phyloP scores from a whole-genome alignment of 2,797 vertebrate genomes.

The Crenuchus spilurus region DNA sequence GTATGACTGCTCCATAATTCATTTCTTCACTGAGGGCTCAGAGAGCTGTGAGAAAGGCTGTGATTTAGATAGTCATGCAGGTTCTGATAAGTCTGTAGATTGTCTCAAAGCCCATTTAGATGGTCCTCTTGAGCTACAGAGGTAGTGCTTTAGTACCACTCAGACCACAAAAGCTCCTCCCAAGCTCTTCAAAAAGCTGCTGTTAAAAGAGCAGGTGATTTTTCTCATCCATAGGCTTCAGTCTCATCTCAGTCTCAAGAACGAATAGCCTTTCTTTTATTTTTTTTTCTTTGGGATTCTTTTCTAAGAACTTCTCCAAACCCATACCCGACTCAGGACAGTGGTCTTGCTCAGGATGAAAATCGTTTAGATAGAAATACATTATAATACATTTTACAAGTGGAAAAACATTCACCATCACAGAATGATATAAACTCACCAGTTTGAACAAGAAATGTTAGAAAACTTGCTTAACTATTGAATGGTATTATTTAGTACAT shows the following conservation, averaged over 20 bases:
- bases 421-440: not conserved
- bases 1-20: not conserved
- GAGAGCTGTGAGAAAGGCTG: not conserved
- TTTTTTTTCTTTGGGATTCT: not conserved
- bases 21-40: not conserved
- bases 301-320: not conserved
- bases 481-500: not conserved
- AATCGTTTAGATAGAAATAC: not conserved
- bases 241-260: not conserved
- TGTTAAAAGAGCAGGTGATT: not conserved
- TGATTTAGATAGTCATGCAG: not conserved
- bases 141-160: constrained; percentile 16
- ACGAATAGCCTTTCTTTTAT: not conserved
- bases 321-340: not conserved
- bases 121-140: constrained; percentile 5
- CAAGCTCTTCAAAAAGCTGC: not conserved
- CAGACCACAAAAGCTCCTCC: constrained; percentile 6
- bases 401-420: too few species aligned
- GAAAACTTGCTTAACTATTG: not conserved
- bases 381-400: too few species aligned
- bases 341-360: not conserved
- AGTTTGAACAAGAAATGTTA: not conserved
- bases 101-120: constrained; percentile 21
- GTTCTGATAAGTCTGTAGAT: constrained; percentile 4
- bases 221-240: not conserved